Evolutionary conservation across 1,140 invertebrate species (phyloP), one percentile per base, ranked within the genome.

Genomic region (Camponotus pennsylvanicus): DNA sequence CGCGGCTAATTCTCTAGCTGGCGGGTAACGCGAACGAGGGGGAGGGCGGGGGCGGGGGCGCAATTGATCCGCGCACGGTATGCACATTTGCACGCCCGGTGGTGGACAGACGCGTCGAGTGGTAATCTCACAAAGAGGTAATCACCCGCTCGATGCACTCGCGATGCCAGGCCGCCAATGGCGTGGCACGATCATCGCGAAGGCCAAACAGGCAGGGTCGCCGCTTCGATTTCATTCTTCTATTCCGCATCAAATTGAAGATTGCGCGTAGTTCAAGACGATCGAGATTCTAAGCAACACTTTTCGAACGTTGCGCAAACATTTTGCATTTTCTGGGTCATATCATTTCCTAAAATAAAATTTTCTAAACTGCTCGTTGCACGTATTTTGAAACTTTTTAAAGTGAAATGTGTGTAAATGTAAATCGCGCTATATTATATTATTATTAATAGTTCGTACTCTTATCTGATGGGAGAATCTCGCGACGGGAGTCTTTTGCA

Each of bases 61-160:
- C 78, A 37, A 83, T 83, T 73, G 79, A 83, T 79, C 42, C 21
- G 45, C 61, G 42, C 42, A 49, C 34, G 64, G n/a, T 80, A 80
- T 70, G 67, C 69, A 21, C 67, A 40, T 73, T 80, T 45, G 55
- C 79, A 82, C 79, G 45, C 55, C 27, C 67, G 67, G 67, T 73
- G 52, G 79, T 82, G 52, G 79, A 82, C 79, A 61, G 34, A 73
- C 66, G 79, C 27, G 67, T 82, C 52, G 40, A 75, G 69, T 49
- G 40, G 55, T 82, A 71, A 82, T 75, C 69, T 83, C 55, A 61
- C 69, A 61, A 83, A 83, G 69, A 83, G 55, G 57, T 83, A 59
- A 82, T 82, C 79, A 55, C 6, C 61, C 37, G 27, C 27, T 27
- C 37, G 78, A 4, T 37, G 21, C 66, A 9, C 49, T 71, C 34